Conservation (phyloP, 2,888 invertebrate genomes). For the Zhuqinia jingwanae region DNA sequence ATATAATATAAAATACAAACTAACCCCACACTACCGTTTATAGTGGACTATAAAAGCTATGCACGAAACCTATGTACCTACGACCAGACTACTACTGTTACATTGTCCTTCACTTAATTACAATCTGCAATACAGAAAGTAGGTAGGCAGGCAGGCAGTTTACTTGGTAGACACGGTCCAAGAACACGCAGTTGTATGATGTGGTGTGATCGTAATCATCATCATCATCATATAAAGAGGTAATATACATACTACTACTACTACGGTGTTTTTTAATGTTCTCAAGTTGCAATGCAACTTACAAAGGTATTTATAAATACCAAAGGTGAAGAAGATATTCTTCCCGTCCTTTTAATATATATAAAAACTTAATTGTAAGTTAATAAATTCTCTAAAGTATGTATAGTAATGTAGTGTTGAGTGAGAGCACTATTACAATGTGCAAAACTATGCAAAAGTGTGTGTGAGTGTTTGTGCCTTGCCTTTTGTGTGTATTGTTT, state of each 20-base stretch:
- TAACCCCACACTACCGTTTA: background rate
- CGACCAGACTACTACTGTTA: background rate
- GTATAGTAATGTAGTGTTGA: no score
- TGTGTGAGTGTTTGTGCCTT: no score
- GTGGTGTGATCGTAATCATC: background rate
- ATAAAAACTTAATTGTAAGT: no score
- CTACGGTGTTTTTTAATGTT: no score
- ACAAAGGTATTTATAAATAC: conserved; percentile 22
- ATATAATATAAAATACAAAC: background rate
- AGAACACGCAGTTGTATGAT: conserved; percentile 16
- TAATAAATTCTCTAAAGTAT: no score
- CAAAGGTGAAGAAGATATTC: conserved; percentile 21
- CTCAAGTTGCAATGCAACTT: background rate
- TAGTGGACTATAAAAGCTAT: background rate
- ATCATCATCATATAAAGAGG: background rate
- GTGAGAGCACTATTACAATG: no score
- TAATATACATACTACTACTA: no score
- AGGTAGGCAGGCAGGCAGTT: no score
- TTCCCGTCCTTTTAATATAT: background rate
- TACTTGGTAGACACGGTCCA: conserved; percentile 14
- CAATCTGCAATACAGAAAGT: conserved; percentile 10
- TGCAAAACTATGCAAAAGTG: no score
- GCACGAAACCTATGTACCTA: background rate
- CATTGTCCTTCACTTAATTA: conserved; percentile 58
- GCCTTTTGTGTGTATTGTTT: no score